phyloP scores from a whole-genome alignment of 2,797 vertebrate species.

The Syngnathus acus region DNA sequence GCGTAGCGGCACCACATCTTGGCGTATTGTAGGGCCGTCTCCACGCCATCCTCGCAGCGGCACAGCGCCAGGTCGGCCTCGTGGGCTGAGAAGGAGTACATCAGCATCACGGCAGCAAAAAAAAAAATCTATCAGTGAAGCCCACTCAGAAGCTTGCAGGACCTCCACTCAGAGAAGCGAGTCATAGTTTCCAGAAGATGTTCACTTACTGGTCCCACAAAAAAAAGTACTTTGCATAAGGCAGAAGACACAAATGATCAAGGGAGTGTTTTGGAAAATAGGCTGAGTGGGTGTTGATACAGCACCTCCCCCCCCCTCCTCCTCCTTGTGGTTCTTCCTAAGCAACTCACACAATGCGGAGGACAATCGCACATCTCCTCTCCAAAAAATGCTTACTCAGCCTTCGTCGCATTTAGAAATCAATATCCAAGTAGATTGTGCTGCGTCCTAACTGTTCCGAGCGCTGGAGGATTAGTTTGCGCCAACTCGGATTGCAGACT shows the following conservation, averaged over 20 bases:
- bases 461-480: slow-evolving; percentile 53
- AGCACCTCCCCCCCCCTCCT: background rate
- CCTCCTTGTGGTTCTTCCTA: background rate
- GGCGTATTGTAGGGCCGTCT: slow-evolving; percentile 81
- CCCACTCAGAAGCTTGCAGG: slow-evolving; percentile 7
- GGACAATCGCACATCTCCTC: slow-evolving; percentile 7
- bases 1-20: slow-evolving; percentile 91
- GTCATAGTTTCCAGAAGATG: background rate
- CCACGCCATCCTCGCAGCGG: slow-evolving; percentile 80
- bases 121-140: background rate
- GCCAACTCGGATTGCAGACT: slow-evolving; percentile 51
- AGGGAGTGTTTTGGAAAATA: background rate
- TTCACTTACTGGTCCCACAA: background rate
- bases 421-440: slow-evolving; percentile 11
- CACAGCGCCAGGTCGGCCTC: slow-evolving; percentile 81
- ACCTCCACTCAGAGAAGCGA: slow-evolving; percentile 1
- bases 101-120: slow-evolving; percentile 57
- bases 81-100: slow-evolving; percentile 75
- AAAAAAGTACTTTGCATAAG: slow-evolving; percentile 1
- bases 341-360: background rate
- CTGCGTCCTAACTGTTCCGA: slow-evolving; percentile 14
- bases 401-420: slow-evolving; percentile 20
- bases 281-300: background rate
- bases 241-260: background rate
- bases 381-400: slow-evolving; percentile 3